A percentile compares a stretch with the other conserved stretches of the same genome.
Conservation (phyloP, 2,113 vertebrate genomes). For the Hypomesus transpacificus region DNA sequence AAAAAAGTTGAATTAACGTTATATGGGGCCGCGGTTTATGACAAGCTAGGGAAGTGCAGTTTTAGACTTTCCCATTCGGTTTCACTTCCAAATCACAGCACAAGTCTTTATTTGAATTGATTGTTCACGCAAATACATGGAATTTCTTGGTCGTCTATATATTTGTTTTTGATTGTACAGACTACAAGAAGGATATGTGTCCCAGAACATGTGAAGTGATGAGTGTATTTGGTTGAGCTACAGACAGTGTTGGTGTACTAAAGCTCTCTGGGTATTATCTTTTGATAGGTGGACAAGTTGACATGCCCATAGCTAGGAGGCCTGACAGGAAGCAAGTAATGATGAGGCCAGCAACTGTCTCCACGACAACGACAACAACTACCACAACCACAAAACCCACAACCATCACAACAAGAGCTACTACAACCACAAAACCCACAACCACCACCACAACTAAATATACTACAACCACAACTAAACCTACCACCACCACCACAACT, state of each 20-base stretch:
- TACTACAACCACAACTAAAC: slow-evolving; percentile 54
- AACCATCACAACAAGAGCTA: slow-evolving; percentile 60
- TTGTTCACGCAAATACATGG: neutral
- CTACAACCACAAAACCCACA: slow-evolving; percentile 52
- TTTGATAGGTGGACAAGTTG: slow-evolving; percentile 21
- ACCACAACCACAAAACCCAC: slow-evolving; percentile 53
- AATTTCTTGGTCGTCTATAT: neutral
- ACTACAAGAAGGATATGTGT: no score
- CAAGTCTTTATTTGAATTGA: neutral
- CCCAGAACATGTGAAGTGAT: no score
- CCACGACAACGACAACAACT: slow-evolving; percentile 39
- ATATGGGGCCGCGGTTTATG: no score
- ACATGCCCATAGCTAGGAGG: slow-evolving; percentile 52
- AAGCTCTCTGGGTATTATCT: no score
- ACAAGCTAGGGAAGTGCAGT: no score
- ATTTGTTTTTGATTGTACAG: neutral
- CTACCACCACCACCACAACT: slow-evolving; percentile 53
- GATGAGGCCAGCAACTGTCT: slow-evolving; percentile 49
- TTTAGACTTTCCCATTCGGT: no score
- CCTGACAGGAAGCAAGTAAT: slow-evolving; percentile 67
- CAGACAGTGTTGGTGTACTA: no score
- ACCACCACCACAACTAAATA: slow-evolving; percentile 52
- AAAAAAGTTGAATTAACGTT: no score
- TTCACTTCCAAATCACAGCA: neutral
- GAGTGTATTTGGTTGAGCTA: no score